These are phyloP conservation scores for Scopus umbretta DNA, from an alignment of 2,113 vertebrate genomes.

Conservation along the genomic window DNA sequence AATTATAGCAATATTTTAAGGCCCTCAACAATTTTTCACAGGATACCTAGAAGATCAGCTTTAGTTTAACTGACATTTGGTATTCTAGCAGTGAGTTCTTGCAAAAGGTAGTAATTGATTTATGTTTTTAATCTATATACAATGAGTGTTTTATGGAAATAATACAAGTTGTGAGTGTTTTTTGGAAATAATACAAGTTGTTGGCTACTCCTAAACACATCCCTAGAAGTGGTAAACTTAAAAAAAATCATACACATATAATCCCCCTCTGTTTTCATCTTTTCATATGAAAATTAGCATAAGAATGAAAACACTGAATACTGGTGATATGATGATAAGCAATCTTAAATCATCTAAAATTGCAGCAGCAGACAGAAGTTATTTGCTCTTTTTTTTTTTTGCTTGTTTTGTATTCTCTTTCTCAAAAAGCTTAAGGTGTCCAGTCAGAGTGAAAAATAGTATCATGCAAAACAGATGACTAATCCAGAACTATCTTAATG, in stretches of 20 bases:
- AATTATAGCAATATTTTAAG: not conserved
- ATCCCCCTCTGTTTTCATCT: not conserved
- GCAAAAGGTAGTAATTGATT: not conserved
- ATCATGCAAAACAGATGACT: not conserved
- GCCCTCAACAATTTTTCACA: not conserved
- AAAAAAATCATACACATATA: not conserved
- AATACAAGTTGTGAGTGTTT: not conserved
- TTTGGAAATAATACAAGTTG: not conserved
- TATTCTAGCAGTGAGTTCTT: not conserved
- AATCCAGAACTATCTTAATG: not conserved
- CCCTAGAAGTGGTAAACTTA: not conserved
- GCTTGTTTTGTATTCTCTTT: not conserved
- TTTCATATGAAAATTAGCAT: not conserved
- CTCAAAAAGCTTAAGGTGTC: not conserved
- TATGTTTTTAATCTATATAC: conserved; percentile 15
- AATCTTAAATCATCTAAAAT: not conserved
- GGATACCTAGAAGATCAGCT: not conserved
- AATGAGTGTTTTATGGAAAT: not conserved
- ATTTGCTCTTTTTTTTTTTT: not conserved
- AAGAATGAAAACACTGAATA: not conserved
- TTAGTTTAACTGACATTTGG: not conserved
- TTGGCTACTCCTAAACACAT: not conserved
- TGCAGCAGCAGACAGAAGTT: not conserved
- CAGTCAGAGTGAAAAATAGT: not conserved
- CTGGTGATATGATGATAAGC: not conserved